Percentiles rank a stretch among this genome's conserved stretches.
These are phyloP conservation scores for Trididemnum clinides DNA, from an alignment of 23 tunicate genomes.

Conservation along the genomic window DNA sequence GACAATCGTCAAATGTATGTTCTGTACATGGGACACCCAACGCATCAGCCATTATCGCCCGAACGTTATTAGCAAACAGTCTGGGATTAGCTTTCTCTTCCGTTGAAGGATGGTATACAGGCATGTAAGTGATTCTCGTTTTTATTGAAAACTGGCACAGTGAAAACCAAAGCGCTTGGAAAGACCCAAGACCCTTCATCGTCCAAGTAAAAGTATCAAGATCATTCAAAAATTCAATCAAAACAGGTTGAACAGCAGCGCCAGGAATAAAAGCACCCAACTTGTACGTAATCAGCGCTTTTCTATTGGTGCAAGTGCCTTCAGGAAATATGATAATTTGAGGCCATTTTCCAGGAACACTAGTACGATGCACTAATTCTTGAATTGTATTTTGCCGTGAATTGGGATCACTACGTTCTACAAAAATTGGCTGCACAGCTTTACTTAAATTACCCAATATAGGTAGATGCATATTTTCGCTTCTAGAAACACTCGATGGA, in stretches of 20 bases:
- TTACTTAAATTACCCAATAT: constrained; percentile 47
- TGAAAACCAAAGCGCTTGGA: constrained; percentile 70
- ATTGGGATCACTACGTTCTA: constrained; percentile 53
- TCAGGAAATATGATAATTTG: constrained; percentile 84
- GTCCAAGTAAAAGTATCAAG: constrained; percentile 80
- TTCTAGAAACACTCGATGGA: constrained; percentile 60
- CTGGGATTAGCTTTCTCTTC: constrained; percentile 69
- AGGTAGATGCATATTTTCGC: constrained; percentile 48
- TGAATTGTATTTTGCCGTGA: constrained; percentile 64
- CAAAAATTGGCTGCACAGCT: constrained; percentile 65
- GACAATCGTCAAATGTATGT: constrained; percentile 83
- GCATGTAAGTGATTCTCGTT: constrained; percentile 50
- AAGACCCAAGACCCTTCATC: constrained; percentile 67
- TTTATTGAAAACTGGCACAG: constrained; percentile 66
- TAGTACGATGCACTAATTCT: constrained; percentile 38
- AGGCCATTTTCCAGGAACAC: constrained; percentile 53
- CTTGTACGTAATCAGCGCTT: constrained; percentile 80
- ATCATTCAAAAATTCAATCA: constrained; percentile 57
- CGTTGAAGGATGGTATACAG: constrained; percentile 59
- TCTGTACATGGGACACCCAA: constrained; percentile 65
- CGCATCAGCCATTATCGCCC: constrained; percentile 41
- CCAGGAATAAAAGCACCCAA: constrained; percentile 93
- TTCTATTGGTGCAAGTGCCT: constrained; percentile 90
- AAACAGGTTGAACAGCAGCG: constrained; percentile 78
- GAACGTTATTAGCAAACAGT: constrained; percentile 69